Percentiles rank a stretch among this genome's conserved stretches.
Conservation (phyloP, 2,797 vertebrate species). For the Thunnus albacares region DNA sequence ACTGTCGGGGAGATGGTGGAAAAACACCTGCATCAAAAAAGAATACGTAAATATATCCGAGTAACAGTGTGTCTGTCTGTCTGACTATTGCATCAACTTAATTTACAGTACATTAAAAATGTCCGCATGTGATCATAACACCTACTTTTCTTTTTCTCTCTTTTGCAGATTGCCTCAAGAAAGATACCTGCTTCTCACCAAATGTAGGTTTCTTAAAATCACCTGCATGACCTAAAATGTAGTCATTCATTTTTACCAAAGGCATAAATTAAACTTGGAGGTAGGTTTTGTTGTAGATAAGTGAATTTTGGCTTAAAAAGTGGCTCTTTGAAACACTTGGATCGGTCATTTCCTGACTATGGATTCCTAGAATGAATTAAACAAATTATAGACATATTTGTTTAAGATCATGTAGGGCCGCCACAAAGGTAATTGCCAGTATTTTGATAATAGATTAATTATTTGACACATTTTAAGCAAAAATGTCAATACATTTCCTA, state of each 20-base stretch:
- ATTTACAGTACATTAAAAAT: background rate
- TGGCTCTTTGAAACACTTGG: no score
- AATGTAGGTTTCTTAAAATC: constrained; percentile 46
- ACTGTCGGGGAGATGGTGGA: constrained; percentile 40
- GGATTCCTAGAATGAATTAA: no score
- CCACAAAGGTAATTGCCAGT: no score
- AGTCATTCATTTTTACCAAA: background rate
- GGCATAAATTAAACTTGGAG: background rate
- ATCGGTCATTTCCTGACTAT: no score
- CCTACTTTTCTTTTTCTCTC: fast-evolving
- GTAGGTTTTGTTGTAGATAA: no score
- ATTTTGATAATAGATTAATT: no score
- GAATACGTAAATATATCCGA: constrained; percentile 37
- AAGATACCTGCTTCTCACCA: background rate
- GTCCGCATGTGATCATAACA: background rate
- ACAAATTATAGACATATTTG: no score
- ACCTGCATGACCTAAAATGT: background rate
- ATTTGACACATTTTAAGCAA: no score
- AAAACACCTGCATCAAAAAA: fast-evolving
- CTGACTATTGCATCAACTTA: background rate
- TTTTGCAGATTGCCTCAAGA: constrained; percentile 13
- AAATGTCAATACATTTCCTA: no score
- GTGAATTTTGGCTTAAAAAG: no score
- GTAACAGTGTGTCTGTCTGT: background rate
- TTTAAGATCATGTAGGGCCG: no score